phyloP scores from a whole-genome alignment of 2,113 vertebrate species.

The Mionectes macconnelli region DNA sequence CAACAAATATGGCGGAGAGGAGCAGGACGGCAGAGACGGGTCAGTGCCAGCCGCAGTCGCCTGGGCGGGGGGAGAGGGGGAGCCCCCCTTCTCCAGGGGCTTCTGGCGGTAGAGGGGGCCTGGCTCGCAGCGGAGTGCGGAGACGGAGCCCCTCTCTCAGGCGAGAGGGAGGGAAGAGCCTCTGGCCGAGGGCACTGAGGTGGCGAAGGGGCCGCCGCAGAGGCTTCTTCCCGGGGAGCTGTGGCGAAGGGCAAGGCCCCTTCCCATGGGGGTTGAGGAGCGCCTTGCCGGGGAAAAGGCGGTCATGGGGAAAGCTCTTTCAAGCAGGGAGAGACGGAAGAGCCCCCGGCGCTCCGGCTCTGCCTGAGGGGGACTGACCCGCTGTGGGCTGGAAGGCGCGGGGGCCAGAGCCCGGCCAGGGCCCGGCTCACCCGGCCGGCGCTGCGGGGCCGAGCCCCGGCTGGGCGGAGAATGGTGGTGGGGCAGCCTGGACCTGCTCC shows the following conservation, averaged over 20 bases:
- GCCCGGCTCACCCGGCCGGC: neutral
- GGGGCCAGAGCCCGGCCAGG: neutral
- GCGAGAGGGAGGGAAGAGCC: neutral
- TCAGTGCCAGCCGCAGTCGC: slow-evolving; percentile 68
- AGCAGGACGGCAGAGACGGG: slow-evolving; percentile 76
- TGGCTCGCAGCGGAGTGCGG: neutral
- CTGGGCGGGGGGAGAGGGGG: slow-evolving; percentile 7
- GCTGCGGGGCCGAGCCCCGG: neutral
- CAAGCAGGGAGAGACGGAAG: neutral
- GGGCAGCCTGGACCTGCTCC: neutral
- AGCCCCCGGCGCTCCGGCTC: neutral
- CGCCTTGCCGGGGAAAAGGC: neutral
- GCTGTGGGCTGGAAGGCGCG: neutral
- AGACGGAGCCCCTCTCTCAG: neutral
- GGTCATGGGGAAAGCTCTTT: neutral
- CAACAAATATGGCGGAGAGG: slow-evolving; percentile 81
- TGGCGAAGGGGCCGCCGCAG: neutral
- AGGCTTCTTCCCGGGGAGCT: neutral
- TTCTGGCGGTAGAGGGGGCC: neutral
- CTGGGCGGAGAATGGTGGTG: neutral
- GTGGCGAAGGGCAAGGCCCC: neutral
- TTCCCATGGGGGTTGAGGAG: neutral
- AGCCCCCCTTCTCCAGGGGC: neutral
- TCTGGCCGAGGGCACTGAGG: neutral
- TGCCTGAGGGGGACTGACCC: neutral